A percentile compares a stretch with the other conserved stretches of the same genome.
phyloP scores from a whole-genome alignment of 1,140 invertebrate species.

The Globodera rostochiensis region DNA sequence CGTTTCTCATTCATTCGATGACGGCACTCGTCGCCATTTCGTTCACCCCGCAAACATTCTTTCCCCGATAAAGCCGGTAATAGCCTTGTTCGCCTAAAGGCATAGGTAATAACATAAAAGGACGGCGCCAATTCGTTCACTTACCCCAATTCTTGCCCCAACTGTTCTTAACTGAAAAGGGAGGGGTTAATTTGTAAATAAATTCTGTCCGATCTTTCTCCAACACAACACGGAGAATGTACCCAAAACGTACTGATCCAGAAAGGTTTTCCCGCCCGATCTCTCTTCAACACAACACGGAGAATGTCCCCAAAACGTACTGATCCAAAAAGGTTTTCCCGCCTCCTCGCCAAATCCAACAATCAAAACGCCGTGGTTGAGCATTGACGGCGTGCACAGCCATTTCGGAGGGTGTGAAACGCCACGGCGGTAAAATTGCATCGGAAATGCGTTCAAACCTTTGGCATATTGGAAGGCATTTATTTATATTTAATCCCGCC shows the following conservation, averaged over 20 bases:
- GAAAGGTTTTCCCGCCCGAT: no score
- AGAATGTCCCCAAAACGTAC: not conserved
- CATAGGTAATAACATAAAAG: conserved; percentile 12
- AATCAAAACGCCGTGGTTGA: conserved; percentile 78
- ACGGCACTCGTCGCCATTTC: conserved; percentile 85
- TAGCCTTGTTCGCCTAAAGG: conserved; percentile 73
- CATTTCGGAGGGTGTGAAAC: conserved; percentile 89
- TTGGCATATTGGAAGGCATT: not conserved
- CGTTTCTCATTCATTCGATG: conserved; percentile 66
- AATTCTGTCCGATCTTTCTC: no score
- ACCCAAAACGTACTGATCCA: no score
- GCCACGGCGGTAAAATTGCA: conserved; percentile 97
- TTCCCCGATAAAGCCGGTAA: conserved; percentile 88
- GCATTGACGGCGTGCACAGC: conserved; percentile 77
- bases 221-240: no score
- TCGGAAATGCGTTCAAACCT: conserved; percentile 91
- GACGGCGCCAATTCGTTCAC: conserved; percentile 67
- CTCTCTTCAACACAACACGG: no score
- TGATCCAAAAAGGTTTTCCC: conserved; percentile 85
- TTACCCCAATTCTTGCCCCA: conserved; percentile 84
- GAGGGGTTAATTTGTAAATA: not conserved
- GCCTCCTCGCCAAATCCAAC: conserved; percentile 84
- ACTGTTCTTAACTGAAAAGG: conserved; percentile 78
- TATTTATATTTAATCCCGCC: no score
- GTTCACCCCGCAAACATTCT: conserved; percentile 90